These are phyloP conservation scores for Charaxes varanes DNA, from an alignment of 1,140 invertebrate genomes.

Conservation along the genomic window DNA sequence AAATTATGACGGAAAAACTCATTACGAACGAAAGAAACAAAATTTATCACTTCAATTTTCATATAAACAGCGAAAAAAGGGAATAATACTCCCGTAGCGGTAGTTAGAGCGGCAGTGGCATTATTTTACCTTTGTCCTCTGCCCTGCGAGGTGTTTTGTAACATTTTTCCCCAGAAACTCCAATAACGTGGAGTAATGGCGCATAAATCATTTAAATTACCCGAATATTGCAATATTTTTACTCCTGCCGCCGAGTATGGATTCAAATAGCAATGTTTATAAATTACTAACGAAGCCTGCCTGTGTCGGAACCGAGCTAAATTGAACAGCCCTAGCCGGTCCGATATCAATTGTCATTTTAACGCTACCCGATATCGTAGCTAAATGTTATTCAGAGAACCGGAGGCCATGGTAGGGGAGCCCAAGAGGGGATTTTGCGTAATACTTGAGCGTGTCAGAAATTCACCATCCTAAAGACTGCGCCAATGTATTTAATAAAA, in stretches of 20 bases:
- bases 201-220: conserved; percentile 50
- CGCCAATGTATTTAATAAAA: too few species aligned
- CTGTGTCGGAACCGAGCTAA: too few species aligned
- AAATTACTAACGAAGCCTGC: too few species aligned
- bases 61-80: conserved; percentile 17
- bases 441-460: too few species aligned
- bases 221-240: conserved; percentile 39
- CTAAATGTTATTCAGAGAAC: too few species aligned
- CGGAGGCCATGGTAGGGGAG: too few species aligned
- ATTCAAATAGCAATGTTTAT: conserved; percentile 27
- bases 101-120: conserved; percentile 15
- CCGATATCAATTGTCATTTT: too few species aligned
- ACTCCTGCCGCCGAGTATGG: conserved; percentile 23
- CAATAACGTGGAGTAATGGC: conserved; percentile 46
- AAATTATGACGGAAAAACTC: too few species aligned
- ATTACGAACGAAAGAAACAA: conserved; percentile 16
- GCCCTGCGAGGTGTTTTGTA: conserved; percentile 14
- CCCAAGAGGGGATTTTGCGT: too few species aligned
- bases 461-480: too few species aligned
- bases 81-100: conserved; percentile 19
- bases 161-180: conserved; percentile 32
- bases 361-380: too few species aligned
- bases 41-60: conserved; percentile 13
- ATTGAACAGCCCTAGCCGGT: too few species aligned
- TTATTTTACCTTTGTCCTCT: conserved; percentile 19